Evolutionary conservation across 2,797 vertebrate genomes (phyloP), one percentile per base, ranked within the genome.

Genomic region (Enteromius afrohamiltoni): DNA sequence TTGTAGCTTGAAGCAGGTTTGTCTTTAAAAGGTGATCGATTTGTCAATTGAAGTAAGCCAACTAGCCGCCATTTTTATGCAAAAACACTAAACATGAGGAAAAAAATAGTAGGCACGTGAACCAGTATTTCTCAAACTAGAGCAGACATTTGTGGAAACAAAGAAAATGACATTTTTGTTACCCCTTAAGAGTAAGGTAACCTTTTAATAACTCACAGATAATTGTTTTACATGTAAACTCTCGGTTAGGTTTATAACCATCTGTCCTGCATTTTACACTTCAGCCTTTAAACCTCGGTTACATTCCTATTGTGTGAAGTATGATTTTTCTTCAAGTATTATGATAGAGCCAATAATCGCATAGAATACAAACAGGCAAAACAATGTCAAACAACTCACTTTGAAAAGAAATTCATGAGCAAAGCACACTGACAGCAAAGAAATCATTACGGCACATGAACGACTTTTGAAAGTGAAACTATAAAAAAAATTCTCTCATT

Each of bases 181-280:
- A n/a, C 10, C 9, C 0, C 3, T 23, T 58, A 58, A 76, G 2
- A 26, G 8, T 1, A 17, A 42, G 8, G 2, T 17, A 26, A 23
- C 7, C 3, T 19, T 60, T 34, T 40, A 42, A 60, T 40, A 55
- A 75, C 5, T 14, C 5, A 3, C 3, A 1, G 13, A 75, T 37
- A 17, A 55, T 21, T 29, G 16, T 4, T 71, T 4, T 8, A 79
- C 5, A 26, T 40, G 17, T 29, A n/a, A 80, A 74, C 40, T 51
- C 17, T 62, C 49, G 67, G 42, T 11, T 60, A 37, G 68, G 13
- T 17, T 89, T 85, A 82, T 60, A 84, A 92, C 86, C 75, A 68
- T 49, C 69, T 86, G 84, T 83, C 75, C 19, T 70, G 89, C 79
- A 13, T 60, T 58, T 51, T 21, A 53, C 6, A 53, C 51, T 21